These are phyloP conservation scores for Catostylus mosaicus DNA, from an alignment of 30 jellyfish, hydroid and myxozoan species.

Conservation along the genomic window DNA sequence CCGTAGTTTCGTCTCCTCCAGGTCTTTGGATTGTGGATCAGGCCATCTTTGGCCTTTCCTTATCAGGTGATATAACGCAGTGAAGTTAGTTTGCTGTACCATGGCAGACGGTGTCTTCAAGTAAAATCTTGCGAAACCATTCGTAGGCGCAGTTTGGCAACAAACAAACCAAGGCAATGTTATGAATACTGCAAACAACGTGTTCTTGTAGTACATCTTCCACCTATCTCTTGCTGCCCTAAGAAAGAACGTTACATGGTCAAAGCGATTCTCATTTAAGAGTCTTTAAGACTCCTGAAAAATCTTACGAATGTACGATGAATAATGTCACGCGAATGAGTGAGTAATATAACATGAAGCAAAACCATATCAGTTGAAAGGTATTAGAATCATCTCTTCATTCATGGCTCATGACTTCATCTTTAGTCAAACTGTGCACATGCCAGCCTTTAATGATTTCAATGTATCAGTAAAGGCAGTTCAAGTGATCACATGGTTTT, in stretches of 20 bases:
- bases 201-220: conserved; percentile 43
- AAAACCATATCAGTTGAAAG: neutral
- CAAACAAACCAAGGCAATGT: conserved; percentile 45
- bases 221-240: conserved; percentile 4
- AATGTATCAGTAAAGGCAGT: too few relatives aligned
- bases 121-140: conserved; percentile 43
- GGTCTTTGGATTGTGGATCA: conserved; percentile 61
- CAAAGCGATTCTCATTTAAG: neutral
- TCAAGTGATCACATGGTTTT: too few relatives aligned
- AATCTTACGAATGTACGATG: neutral
- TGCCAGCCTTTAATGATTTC: too few relatives aligned
- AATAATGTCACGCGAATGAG: neutral
- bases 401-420: neutral
- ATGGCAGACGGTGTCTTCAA: conserved; percentile 54
- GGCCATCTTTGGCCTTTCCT: conserved; percentile 70
- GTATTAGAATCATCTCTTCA: neutral
- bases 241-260: neutral
- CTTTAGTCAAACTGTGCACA: neutral
- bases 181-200: conserved; percentile 14
- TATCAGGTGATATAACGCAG: conserved; percentile 64
- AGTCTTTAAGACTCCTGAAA: neutral
- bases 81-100: conserved; percentile 51
- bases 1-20: conserved; percentile 26
- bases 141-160: conserved; percentile 65
- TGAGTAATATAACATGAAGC: neutral